Percentiles rank a stretch among this genome's conserved stretches.
These are phyloP conservation scores for Rhingia rostrata DNA, from an alignment of 2,888 invertebrate species.

Conservation along the genomic window DNA sequence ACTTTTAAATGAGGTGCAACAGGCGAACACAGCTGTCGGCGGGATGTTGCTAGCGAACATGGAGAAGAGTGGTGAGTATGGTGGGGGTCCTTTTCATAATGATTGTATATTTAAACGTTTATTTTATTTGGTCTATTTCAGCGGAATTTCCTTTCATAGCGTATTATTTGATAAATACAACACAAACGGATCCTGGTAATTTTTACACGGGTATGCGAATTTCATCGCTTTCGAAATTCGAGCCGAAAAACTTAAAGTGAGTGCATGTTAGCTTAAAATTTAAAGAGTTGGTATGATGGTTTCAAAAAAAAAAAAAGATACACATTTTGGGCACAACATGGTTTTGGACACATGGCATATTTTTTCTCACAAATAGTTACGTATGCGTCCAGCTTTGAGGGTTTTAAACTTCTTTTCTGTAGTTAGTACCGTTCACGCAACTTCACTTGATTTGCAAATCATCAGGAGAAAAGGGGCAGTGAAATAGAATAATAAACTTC, in stretches of 20 bases:
- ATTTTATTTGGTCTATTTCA: conserved; percentile 77
- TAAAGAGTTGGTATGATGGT: no score
- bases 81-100: conserved; percentile 6
- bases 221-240: conserved; percentile 93
- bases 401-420: no score
- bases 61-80: conserved; percentile 89
- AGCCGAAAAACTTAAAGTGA: conserved; percentile 87
- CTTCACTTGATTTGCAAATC: no score
- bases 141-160: conserved; percentile 96
- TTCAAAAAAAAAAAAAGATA: no score
- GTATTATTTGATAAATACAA: conserved; percentile 94
- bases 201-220: conserved; percentile 93
- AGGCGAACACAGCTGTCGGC: conserved; percentile 89
- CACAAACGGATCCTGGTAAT: conserved; percentile 92
- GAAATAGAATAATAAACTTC: no score
- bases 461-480: no score
- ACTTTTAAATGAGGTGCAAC: conserved; percentile 87
- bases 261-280: conserved; percentile 19
- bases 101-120: conserved; percentile 8
- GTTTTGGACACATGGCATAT: no score
- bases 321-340: no score
- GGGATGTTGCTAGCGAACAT: conserved; percentile 95
- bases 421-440: no score
- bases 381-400: no score
- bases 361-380: no score